phyloP scores from a whole-genome alignment of 1,140 invertebrate genomes.

The Helicoverpa zea region DNA sequence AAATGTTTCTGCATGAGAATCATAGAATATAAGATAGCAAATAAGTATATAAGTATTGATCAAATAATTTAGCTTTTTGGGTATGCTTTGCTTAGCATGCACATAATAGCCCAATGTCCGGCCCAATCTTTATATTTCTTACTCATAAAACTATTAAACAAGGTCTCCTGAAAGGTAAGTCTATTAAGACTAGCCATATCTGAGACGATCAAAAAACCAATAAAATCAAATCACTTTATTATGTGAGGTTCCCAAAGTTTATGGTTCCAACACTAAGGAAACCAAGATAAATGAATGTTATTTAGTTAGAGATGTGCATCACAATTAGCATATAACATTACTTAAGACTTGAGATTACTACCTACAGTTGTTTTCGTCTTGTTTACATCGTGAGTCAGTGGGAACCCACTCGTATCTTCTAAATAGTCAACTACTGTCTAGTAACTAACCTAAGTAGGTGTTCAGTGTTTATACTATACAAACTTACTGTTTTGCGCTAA shows the following conservation, averaged over 20 bases:
- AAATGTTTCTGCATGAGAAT: no score
- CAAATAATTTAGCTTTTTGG: no score
- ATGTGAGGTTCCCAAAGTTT: background rate
- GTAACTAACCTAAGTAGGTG: background rate
- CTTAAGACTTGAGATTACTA: constrained; percentile 1
- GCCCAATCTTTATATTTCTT: no score
- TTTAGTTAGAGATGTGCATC: constrained; percentile 2
- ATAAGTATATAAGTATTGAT: no score
- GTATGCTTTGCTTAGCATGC: no score
- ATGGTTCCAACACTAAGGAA: no score
- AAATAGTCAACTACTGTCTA: background rate
- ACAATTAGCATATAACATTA: constrained; percentile 40
- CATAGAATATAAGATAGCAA: no score
- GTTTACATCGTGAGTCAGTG: constrained; percentile 20
- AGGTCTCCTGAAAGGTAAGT: no score
- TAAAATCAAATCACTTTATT: background rate
- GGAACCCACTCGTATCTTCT: background rate
- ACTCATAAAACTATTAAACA: no score
- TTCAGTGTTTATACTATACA: background rate
- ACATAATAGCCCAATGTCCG: no score
- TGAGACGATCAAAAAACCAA: background rate
- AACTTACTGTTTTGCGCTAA: no score
- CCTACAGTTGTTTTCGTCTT: constrained; percentile 26
- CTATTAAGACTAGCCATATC: no score
- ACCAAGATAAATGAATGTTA: background rate